These are phyloP conservation scores for Drosophila paramelanica DNA, from an alignment of 2,888 invertebrate species.

Conservation along the genomic window DNA sequence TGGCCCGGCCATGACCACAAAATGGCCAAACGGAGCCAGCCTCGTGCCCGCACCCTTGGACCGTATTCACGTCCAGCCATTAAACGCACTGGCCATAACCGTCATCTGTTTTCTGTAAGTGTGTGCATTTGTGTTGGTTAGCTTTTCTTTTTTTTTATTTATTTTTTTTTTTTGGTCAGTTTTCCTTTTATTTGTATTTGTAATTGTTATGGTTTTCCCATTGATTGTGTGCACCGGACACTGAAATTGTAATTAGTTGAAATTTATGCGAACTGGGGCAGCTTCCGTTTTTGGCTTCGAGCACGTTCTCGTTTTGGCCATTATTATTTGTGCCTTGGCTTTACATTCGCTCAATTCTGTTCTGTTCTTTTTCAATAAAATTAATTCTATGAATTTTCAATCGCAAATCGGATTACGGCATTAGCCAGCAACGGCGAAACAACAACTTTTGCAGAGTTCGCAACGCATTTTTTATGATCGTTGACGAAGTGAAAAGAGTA, in stretches of 20 bases:
- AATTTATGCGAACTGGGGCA: slow-evolving; percentile 67
- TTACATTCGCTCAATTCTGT: not conserved
- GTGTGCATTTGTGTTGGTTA: slow-evolving; percentile 15
- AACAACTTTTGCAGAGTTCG: slow-evolving; percentile 42
- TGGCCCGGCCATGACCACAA: slow-evolving; percentile 61
- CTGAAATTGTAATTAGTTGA: slow-evolving; percentile 78
- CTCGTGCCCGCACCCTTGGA: slow-evolving; percentile 24
- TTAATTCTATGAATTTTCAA: slow-evolving; percentile 68
- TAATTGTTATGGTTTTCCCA: slow-evolving; percentile 73
- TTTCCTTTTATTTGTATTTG: slow-evolving; percentile 63
- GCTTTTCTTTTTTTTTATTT: slow-evolving; percentile 15
- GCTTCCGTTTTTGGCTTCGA: slow-evolving; percentile 58
- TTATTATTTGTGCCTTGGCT: slow-evolving; percentile 55
- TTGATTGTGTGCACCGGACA: slow-evolving; percentile 67
- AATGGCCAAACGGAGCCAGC: slow-evolving; percentile 42
- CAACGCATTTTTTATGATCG: not conserved
- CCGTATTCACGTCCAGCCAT: slow-evolving; percentile 58
- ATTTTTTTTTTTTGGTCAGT: slow-evolving; percentile 6
- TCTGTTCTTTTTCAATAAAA: slow-evolving; percentile 27
- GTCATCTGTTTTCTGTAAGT: slow-evolving; percentile 66
- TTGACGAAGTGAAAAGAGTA: too few species aligned
- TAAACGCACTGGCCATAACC: slow-evolving; percentile 65
- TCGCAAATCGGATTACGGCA: slow-evolving; percentile 71
- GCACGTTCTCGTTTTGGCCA: slow-evolving; percentile 62
- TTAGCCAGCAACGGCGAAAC: slow-evolving; percentile 34